Base-by-base conservation (phyloP, 2,888 invertebrate genomes). In the Eilema depressum region DNA sequence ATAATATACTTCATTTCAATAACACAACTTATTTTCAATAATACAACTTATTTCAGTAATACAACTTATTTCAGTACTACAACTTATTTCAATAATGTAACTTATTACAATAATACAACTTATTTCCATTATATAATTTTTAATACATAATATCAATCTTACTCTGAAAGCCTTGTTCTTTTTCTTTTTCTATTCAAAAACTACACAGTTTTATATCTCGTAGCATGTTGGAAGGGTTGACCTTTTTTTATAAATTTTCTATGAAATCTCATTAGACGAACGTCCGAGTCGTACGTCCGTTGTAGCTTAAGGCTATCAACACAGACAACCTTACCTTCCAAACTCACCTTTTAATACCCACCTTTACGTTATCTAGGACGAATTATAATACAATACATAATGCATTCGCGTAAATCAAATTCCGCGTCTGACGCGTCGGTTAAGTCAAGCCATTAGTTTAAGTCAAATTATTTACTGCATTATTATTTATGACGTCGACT, bases 401-500 rank as follows among this genome's bases (percentile, higher is more conserved):
- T 28, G 28, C 78, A 75, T 80, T 70, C 56, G 59, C 69, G 69
- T 80, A 67, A 69, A 73, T 80, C 66, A 70, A 37, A 61, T 61
- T 30, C 73, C 67, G 28, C 67, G 30, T 1, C 53, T 7, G 28
- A 2, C 64, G 28, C 26, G 47, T 63, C 63, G 47, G 61, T 66
- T 71, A 17, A 63, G 56, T 64, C 73, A 68, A 62, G 37, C 65
- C 73, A 77, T 79, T 80, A 73, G 80, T 80, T 75, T 47, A 37
- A 66, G 75, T 79, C 79, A 73, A 75, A 80, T 79, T 69, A 80
- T 79, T 80, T 71, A 68, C 68, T 69, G 30, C 75, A 60, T 72
- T 75, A 78, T 77, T 78, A 75, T 74, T 78, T 69, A 75, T 77
- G 41, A 70, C 66, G 67, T 47, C 66, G 60, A 23, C 77, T 68